A percentile compares a stretch with the other conserved stretches of the same genome.
Evolutionary conservation across 2,113 vertebrate genomes (phyloP).

Genomic region (Epinephelus moara): DNA sequence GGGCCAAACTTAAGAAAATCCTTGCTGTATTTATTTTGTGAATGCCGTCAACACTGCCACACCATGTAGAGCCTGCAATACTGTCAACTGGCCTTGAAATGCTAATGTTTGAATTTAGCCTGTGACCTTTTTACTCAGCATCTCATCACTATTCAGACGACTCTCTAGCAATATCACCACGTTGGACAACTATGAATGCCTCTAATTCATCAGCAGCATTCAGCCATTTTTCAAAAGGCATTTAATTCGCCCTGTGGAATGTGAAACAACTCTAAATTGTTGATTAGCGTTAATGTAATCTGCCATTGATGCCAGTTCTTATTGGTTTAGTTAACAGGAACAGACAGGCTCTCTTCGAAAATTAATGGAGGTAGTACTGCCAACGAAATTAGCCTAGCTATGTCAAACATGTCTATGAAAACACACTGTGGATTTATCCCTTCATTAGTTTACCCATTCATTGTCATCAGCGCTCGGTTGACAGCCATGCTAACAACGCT

Average conservation of each 20-base stretch:
- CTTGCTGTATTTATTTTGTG: slow-evolving; percentile 27
- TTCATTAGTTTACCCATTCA: slow-evolving; percentile 67
- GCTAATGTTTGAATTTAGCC: not conserved
- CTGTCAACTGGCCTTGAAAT: not conserved
- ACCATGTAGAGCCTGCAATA: not conserved
- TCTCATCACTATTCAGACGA: not conserved
- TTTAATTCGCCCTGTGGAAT: slow-evolving; percentile 32
- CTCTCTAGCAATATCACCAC: not conserved
- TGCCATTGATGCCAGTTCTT: slow-evolving; percentile 47
- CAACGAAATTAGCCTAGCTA: slow-evolving; percentile 71
- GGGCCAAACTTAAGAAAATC: slow-evolving; percentile 49
- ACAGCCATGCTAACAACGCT: slow-evolving; percentile 54
- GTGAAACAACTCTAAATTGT: slow-evolving; percentile 62
- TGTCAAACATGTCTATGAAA: slow-evolving; percentile 75
- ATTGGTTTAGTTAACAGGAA: slow-evolving; percentile 69
- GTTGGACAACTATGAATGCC: slow-evolving; percentile 28
- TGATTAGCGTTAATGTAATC: slow-evolving; percentile 63
- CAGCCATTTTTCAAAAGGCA: slow-evolving; percentile 34
- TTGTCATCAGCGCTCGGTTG: slow-evolving; percentile 58
- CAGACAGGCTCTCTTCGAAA: slow-evolving; percentile 55
- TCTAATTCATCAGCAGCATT: slow-evolving; percentile 30
- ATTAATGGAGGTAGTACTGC: slow-evolving; percentile 66
- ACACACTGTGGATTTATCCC: slow-evolving; percentile 72
- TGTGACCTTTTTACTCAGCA: not conserved
- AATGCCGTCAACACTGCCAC: not conserved